Conservation (phyloP, 2,113 vertebrate genomes). For the Corythornis madagascariensis region DNA sequence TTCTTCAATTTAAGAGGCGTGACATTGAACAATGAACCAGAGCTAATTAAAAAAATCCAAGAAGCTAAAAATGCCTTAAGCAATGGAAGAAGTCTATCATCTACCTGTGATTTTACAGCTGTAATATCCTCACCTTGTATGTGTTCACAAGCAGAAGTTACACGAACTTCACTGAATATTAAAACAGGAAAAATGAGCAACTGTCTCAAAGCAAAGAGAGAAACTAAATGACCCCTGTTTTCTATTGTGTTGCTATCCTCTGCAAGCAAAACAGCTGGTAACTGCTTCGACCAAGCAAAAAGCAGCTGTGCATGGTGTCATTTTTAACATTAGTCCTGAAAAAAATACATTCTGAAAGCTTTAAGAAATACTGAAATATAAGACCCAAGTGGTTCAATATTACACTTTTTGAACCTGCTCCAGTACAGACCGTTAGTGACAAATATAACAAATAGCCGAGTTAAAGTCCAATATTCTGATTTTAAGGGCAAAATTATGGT, state of each 20-base stretch:
- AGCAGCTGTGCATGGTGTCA: not conserved
- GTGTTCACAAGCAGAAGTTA: not conserved
- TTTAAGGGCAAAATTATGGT: not conserved
- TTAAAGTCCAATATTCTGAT: not conserved
- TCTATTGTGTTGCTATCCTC: not conserved
- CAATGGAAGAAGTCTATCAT: not conserved
- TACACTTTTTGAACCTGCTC: not conserved
- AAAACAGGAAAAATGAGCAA: not conserved
- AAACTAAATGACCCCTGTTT: not conserved
- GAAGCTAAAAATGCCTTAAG: not conserved
- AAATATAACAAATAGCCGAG: not conserved
- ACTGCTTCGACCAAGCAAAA: not conserved
- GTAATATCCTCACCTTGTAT: not conserved
- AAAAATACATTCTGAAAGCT: not conserved
- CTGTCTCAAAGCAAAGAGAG: not conserved
- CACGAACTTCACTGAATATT: not conserved
- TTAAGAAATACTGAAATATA: not conserved
- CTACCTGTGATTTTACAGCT: not conserved
- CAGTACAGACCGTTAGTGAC: not conserved
- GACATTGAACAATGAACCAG: not conserved
- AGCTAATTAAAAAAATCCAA: not conserved
- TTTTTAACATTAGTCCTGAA: not conserved
- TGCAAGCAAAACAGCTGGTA: not conserved
- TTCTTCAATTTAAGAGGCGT: not conserved
- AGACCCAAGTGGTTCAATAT: not conserved